A percentile compares a stretch with the other conserved stretches of the same genome.
Evolutionary conservation across 53 echinoderm and acorn worm species (phyloP).

Genomic region (Mesocentrotus franciscanus): DNA sequence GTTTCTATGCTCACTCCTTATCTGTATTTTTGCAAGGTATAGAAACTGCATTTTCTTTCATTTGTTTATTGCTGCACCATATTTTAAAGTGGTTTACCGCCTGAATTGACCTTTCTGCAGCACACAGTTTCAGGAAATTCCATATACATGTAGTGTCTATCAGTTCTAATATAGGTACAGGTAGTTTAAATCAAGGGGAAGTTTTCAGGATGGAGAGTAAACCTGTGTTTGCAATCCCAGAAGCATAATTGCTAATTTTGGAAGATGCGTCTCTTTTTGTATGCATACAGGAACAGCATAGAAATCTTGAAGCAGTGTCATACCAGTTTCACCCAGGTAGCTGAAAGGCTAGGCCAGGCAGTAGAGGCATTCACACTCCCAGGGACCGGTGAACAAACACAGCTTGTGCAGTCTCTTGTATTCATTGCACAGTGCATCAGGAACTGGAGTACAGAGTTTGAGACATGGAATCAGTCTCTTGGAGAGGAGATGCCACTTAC

Average conservation of each 20-base stretch:
- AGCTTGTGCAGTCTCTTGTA: slow-evolving; percentile 43
- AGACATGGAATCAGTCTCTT: slow-evolving; percentile 56
- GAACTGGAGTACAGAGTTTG: slow-evolving; percentile 33
- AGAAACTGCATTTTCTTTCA: no score
- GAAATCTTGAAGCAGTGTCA: slow-evolving; percentile 30
- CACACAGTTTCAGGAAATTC: no score
- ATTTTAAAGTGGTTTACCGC: no score
- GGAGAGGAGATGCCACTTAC: background rate
- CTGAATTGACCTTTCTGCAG: no score
- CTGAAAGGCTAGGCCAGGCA: slow-evolving; percentile 9
- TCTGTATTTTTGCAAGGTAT: no score
- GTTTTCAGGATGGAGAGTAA: no score
- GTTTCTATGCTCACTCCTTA: no score
- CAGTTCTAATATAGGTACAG: no score
- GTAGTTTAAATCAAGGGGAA: no score
- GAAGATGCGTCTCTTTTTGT: background rate
- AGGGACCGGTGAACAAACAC: slow-evolving; percentile 65
- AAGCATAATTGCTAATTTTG: background rate
- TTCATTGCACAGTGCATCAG: background rate
- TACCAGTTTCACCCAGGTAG: background rate
- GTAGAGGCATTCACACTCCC: slow-evolving; percentile 33
- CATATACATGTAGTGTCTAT: no score
- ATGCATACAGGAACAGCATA: slow-evolving; percentile 33
- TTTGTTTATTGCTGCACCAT: no score
- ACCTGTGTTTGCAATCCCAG: no score